Base-by-base conservation (phyloP, 2,888 invertebrate species). In the Mesorhabditis belari region DNA sequence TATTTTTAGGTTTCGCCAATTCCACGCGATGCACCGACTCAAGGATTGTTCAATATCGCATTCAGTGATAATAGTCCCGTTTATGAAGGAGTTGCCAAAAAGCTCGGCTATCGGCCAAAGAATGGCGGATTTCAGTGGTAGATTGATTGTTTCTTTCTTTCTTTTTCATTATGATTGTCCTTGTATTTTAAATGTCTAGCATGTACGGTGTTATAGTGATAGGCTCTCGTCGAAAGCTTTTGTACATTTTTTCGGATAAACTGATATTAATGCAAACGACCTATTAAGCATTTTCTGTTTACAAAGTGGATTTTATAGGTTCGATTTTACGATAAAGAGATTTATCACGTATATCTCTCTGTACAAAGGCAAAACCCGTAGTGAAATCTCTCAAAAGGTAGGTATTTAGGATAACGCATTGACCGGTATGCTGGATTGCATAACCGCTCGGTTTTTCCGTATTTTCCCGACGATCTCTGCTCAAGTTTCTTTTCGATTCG, bases 11-110 rank as follows among this genome's bases (percentile, higher is more conserved):
- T 73, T 24, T 62, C 66, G 9, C 58, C 58, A 49, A 66, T 64
- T 12, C 74, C 74, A 19, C 65, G 62, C 24, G 62, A 66, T 55
- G 55, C 63, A 44, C 52, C 71, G 56, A 67, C 73, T 50, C 52
- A 70, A 12, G 62, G 65, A 52, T 59, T 66, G 12, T 35, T 17
- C 44, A 35, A 35, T 57, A 72, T 74, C 35, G 67, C 68, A 5
- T 72, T 73, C 62, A 60, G 58, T 29, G 67, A 65, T 58, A 56
- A 60, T 54, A 65, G 66, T 17, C 74, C 77, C 26, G 75, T 77
- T 12, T 77, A 77, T 63, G 73, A 73, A 2, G 77, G 77, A n/a
- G 77, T 77, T 53, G 77, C 77, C 29, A 67, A 71, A 51, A 69
- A 69, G 53, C 66, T 77, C 55, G 77, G 77, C 49, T 75, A 76